Conservation (phyloP, 2,888 invertebrate species). For the Arctia plantaginis region DNA sequence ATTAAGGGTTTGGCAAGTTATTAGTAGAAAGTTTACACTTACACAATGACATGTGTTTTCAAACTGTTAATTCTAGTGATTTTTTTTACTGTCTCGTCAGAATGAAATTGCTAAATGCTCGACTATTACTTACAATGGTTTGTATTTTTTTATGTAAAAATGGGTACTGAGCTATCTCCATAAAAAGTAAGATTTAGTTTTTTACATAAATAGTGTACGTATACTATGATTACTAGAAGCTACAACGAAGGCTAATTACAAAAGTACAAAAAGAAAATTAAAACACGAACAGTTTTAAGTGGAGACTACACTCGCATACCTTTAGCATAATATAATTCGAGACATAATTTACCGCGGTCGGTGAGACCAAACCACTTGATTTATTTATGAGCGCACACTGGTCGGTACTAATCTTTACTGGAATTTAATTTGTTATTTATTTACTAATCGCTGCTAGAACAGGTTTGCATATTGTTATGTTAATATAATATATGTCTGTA, state of each 20-base stretch:
- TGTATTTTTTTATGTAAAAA: background rate
- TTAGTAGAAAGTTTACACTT: background rate
- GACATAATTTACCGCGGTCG: constrained; percentile 78
- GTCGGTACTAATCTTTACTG: constrained; percentile 81
- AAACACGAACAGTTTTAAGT: constrained; percentile 51
- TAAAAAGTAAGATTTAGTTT: constrained; percentile 1
- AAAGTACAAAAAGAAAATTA: constrained; percentile 47
- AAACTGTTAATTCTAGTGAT: background rate
- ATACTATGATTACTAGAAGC: constrained; percentile 18
- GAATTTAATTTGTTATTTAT: constrained; percentile 84
- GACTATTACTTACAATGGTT: background rate
- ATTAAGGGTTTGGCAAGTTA: background rate
- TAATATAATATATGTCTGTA: background rate
- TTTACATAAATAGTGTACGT: background rate
- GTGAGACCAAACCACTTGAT: constrained; percentile 74
- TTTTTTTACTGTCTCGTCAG: background rate
- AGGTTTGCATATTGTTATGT: constrained; percentile 62
- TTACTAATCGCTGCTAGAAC: constrained; percentile 74
- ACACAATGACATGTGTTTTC: background rate
- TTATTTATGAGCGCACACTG: constrained; percentile 81
- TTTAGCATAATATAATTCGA: constrained; percentile 83
- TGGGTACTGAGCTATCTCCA: background rate
- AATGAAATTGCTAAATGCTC: background rate
- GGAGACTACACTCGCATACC: constrained; percentile 56
- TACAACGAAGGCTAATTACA: constrained; percentile 53